Percentiles rank a stretch among this genome's conserved stretches.
Evolutionary conservation across 2,113 vertebrate genomes (phyloP).

Genomic region (Vulpes lagopus): DNA sequence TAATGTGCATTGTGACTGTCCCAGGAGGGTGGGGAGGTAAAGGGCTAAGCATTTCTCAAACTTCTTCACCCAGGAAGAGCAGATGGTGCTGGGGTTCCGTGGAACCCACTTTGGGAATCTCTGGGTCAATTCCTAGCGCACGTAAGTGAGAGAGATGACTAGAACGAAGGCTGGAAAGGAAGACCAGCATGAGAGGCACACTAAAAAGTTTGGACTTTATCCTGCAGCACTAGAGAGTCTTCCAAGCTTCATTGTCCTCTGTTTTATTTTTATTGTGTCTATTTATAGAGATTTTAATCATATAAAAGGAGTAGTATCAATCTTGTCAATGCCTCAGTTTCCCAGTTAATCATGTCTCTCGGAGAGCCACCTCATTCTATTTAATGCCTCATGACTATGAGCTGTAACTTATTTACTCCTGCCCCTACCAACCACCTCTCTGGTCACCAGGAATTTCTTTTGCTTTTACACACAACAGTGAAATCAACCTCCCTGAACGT

Average conservation of each 20-base stretch:
- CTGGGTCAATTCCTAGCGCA: background rate
- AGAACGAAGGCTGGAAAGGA: background rate
- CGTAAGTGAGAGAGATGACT: background rate
- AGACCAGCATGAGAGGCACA: accelerated
- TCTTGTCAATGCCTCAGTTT: background rate
- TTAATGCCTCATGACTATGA: background rate
- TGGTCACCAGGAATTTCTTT: background rate
- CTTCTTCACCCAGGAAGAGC: background rate
- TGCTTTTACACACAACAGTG: background rate
- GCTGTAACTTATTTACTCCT: too few relatives aligned
- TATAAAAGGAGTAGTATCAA: background rate
- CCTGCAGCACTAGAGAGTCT: background rate
- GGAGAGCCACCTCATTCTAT: background rate
- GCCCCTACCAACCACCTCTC: background rate
- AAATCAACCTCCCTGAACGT: background rate
- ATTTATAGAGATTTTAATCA: background rate
- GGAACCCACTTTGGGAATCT: background rate
- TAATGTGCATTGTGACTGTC: background rate
- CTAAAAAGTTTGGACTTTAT: background rate
- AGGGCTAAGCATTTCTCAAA: background rate
- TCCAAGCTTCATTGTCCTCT: background rate
- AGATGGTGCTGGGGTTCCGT: background rate
- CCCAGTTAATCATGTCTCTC: background rate
- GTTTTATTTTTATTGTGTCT: background rate
- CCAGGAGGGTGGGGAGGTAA: background rate